Conservation (phyloP, 2,113 vertebrate genomes). For the Murina feae region DNA sequence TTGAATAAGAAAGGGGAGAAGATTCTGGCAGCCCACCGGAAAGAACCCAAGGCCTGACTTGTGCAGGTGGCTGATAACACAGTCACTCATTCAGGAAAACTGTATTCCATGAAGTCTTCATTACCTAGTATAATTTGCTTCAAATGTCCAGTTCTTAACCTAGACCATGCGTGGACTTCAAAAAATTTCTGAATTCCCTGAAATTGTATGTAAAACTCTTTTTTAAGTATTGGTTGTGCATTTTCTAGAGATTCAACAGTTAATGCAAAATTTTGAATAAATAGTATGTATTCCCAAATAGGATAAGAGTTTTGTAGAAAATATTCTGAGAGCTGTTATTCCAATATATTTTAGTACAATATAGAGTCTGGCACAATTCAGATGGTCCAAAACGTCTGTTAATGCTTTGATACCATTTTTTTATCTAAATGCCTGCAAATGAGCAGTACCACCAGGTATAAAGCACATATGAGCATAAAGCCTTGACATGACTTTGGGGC, state of each 20-base stretch:
- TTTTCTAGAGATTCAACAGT: not conserved
- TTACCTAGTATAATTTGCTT: not conserved
- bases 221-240: not conserved
- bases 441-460: not conserved
- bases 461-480: not conserved
- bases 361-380: not conserved
- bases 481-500: not conserved
- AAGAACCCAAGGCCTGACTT: not conserved
- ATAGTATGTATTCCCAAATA: not conserved
- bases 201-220: not conserved
- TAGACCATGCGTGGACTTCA: not conserved
- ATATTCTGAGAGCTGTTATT: not conserved
- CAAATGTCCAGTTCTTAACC: not conserved
- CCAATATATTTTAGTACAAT: not conserved
- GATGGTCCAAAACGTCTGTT: not conserved
- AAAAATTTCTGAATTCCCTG: not conserved
- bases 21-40: not conserved
- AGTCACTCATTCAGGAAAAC: not conserved
- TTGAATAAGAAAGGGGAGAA: not conserved
- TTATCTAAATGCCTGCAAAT: slow-evolving; percentile 5
- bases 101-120: not conserved
- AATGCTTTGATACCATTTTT: not conserved
- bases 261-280: slow-evolving; percentile 7
- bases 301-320: not conserved
- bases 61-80: not conserved